A percentile compares a stretch with the other conserved stretches of the same genome.
These are phyloP conservation scores for Ganaspis brasiliensis DNA, from an alignment of 2,888 invertebrate species.

Conservation along the genomic window DNA sequence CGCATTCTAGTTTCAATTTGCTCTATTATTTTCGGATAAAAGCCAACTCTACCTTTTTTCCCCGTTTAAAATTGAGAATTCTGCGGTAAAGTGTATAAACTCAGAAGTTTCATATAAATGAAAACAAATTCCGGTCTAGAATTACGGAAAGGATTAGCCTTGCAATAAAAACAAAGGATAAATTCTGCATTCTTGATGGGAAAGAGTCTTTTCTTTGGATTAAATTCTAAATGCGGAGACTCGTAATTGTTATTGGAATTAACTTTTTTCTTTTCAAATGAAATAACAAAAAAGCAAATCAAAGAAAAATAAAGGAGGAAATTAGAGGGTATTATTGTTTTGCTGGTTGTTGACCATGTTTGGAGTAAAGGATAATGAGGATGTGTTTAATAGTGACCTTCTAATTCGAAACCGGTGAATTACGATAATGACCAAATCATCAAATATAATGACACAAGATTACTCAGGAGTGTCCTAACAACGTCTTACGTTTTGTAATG, in stretches of 20 bases:
- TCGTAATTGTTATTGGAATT: conserved; percentile 23
- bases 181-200: not conserved
- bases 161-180: conserved; percentile 10
- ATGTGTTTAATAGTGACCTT: conserved; percentile 27
- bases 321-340: not conserved
- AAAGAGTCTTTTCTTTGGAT: not conserved
- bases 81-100: no score
- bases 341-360: conserved; percentile 10
- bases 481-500: conserved; percentile 48
- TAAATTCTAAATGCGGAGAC: not conserved
- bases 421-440: conserved; percentile 37
- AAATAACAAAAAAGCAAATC: not conserved
- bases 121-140: not conserved
- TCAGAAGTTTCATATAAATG: not conserved
- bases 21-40: not conserved
- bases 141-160: conserved; percentile 15
- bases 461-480: conserved; percentile 58
- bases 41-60: no score
- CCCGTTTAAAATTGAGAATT: no score
- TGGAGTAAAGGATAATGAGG: conserved; percentile 11
- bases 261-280: not conserved
- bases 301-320: not conserved
- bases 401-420: conserved; percentile 35
- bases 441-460: conserved; percentile 58
- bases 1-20: conserved; percentile 15